These are phyloP conservation scores for Eidolon dupreanum DNA, from an alignment of 2,797 vertebrate species.

Conservation along the genomic window DNA sequence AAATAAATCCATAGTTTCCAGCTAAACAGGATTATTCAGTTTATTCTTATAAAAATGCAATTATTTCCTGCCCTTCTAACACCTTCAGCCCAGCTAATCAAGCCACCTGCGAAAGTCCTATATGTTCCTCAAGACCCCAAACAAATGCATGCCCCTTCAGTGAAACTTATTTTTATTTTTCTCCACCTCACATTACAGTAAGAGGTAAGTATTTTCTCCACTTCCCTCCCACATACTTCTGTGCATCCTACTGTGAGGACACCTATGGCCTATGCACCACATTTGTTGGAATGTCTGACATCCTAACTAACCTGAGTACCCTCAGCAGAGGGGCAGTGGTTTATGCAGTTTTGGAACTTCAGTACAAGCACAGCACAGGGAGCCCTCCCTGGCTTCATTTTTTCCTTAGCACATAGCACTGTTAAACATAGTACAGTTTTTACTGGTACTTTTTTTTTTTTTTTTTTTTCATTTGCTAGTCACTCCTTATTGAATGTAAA, in stretches of 20 bases:
- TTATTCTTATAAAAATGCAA: background rate
- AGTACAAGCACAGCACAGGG: background rate
- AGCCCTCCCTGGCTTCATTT: background rate
- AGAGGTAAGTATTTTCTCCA: background rate
- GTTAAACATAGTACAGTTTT: background rate
- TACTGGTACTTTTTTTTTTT: background rate
- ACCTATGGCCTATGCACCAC: too few relatives aligned
- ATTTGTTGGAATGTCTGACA: background rate
- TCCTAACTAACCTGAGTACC: background rate
- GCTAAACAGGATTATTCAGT: background rate
- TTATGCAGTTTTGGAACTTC: background rate
- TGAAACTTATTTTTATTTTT: background rate
- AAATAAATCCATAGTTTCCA: background rate
- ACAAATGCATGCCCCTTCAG: background rate
- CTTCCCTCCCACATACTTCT: background rate
- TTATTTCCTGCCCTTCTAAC: background rate
- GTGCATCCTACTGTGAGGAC: background rate
- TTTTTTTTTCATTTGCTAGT: background rate
- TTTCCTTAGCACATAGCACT: background rate
- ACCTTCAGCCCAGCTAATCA: background rate
- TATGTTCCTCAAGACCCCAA: background rate
- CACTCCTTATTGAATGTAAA: background rate
- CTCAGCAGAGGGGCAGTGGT: background rate
- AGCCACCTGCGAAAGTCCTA: background rate
- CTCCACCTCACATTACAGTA: background rate